These are phyloP conservation scores for Erebia palarica DNA, from an alignment of 2,888 invertebrate genomes.

Conservation along the genomic window DNA sequence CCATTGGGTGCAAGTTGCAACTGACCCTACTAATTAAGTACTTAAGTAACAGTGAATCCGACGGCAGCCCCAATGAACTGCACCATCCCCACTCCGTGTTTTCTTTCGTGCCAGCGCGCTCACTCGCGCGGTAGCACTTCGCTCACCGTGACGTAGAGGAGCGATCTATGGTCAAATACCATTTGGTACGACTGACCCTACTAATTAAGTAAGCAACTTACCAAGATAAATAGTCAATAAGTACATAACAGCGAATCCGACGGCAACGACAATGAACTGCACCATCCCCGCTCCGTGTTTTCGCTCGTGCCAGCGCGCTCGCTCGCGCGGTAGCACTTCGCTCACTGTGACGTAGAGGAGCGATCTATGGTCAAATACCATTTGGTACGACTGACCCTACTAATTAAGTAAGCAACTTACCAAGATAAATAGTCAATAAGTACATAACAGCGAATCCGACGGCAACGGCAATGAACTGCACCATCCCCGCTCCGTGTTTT, in stretches of 20 bases:
- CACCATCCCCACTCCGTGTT: slow-evolving; percentile 82
- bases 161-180: too few relatives aligned
- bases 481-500: slow-evolving; percentile 81
- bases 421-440: too few relatives aligned
- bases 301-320: slow-evolving; percentile 87
- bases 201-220: slow-evolving; percentile 37
- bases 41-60: slow-evolving; percentile 82
- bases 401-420: slow-evolving; percentile 38
- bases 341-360: slow-evolving; percentile 87
- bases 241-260: slow-evolving; percentile 85
- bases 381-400: too few relatives aligned
- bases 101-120: slow-evolving; percentile 86
- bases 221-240: too few relatives aligned
- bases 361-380: too few relatives aligned
- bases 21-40: neutral
- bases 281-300: slow-evolving; percentile 82
- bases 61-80: slow-evolving; percentile 83
- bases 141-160: slow-evolving; percentile 87
- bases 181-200: too few relatives aligned
- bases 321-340: slow-evolving; percentile 89
- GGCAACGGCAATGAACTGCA: slow-evolving; percentile 83
- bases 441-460: slow-evolving; percentile 84
- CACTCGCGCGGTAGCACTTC: slow-evolving; percentile 90
- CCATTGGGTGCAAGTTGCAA: too few relatives aligned
- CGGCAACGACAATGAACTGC: slow-evolving; percentile 83